phyloP scores from a whole-genome alignment of 2,113 vertebrate genomes.

The Onychostruthus taczanowskii region DNA sequence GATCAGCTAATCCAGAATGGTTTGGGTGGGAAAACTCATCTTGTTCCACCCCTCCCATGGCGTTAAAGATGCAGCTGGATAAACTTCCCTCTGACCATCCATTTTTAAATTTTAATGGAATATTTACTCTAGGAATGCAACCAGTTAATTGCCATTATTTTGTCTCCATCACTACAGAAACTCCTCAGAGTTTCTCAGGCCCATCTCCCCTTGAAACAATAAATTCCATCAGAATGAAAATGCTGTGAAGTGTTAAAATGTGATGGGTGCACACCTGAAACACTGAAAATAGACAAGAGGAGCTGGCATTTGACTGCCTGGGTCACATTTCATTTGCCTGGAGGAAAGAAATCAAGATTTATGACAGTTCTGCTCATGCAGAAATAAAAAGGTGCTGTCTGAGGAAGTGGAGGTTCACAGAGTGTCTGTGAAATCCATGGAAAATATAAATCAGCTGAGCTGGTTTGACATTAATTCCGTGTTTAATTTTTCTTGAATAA shows the following conservation, averaged over 20 bases:
- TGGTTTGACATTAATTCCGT: neutral
- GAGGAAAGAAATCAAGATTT: neutral
- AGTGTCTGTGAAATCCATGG: neutral
- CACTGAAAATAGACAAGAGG: neutral
- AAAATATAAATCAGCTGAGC: neutral
- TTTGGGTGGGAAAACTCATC: neutral
- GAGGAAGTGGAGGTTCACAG: neutral
- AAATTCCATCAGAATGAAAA: neutral
- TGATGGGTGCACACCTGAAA: neutral
- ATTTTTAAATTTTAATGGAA: neutral
- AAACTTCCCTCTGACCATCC: neutral
- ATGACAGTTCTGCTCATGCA: neutral
- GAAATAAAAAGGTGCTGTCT: neutral
- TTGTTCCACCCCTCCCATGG: fast-evolving
- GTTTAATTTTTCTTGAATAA: neutral
- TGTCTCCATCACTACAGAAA: neutral
- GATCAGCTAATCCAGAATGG: neutral
- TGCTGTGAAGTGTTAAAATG: neutral
- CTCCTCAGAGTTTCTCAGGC: neutral
- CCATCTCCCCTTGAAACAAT: neutral
- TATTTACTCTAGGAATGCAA: neutral
- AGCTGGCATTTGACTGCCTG: neutral
- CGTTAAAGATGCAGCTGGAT: neutral
- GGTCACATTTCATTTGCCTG: neutral
- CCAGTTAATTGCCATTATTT: neutral